phyloP scores from a whole-genome alignment of 2,113 vertebrate genomes.

The Callionymus lyra region DNA sequence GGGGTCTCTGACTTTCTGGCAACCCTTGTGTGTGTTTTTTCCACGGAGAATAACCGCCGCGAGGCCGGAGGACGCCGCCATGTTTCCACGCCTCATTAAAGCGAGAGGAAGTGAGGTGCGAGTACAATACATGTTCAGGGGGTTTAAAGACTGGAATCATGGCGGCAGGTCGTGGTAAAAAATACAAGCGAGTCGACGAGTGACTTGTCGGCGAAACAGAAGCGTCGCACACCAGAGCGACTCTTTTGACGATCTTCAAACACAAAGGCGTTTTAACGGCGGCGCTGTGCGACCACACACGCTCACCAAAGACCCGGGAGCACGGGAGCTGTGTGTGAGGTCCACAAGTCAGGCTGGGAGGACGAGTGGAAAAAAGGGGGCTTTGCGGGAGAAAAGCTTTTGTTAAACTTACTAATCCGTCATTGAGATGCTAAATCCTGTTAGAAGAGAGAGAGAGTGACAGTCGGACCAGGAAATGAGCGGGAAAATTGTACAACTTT shows the following conservation, averaged over 20 bases:
- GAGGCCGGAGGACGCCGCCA: conserved; percentile 33
- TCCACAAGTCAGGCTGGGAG: conserved; percentile 57
- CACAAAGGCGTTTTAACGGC: conserved; percentile 34
- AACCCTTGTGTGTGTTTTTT: conserved; percentile 41
- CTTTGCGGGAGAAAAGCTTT: conserved; percentile 62
- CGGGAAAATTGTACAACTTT: neutral
- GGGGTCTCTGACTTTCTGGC: conserved; percentile 47
- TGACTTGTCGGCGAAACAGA: conserved; percentile 1
- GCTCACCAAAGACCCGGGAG: conserved; percentile 43
- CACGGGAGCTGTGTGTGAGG: conserved; percentile 56
- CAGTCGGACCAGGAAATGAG: neutral
- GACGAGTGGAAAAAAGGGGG: conserved; percentile 58
- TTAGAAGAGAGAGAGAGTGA: conserved; percentile 39
- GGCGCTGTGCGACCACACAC: conserved; percentile 57
- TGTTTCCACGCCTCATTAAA: conserved; percentile 39
- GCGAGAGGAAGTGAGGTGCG: conserved; percentile 38
- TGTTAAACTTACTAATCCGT: conserved; percentile 59
- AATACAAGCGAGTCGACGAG: conserved; percentile 9
- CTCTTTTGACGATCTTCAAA: conserved; percentile 54
- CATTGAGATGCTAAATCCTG: conserved; percentile 66
- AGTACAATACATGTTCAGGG: conserved; percentile 37
- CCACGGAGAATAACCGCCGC: conserved; percentile 24
- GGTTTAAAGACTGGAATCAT: conserved; percentile 15
- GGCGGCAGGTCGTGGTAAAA: conserved; percentile 13
- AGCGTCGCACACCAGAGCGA: conserved; percentile 3